phyloP scores from a whole-genome alignment of 2,797 vertebrate genomes.

The Eremophila alpestris region DNA sequence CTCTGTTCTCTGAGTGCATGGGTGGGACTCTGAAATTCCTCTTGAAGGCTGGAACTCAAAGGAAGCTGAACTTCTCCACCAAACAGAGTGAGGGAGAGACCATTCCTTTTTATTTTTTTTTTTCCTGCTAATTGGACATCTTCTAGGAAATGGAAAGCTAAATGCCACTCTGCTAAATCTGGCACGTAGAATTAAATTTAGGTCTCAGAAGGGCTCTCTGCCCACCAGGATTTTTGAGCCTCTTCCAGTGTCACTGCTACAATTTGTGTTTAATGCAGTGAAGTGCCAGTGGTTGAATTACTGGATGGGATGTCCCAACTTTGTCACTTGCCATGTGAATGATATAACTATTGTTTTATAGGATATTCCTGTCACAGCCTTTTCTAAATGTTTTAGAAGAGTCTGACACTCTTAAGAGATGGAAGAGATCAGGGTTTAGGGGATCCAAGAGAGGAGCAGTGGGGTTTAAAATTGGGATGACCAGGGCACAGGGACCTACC shows the following conservation, averaged over 20 bases:
- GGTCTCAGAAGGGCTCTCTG: background rate
- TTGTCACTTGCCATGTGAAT: background rate
- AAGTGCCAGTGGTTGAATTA: background rate
- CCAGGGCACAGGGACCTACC: background rate
- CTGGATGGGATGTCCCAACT: background rate
- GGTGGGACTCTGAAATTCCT: background rate
- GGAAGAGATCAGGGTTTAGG: background rate
- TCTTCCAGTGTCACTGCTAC: background rate
- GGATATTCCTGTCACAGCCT: background rate
- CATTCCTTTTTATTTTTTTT: background rate
- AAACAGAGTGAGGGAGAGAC: background rate
- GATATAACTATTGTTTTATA: background rate
- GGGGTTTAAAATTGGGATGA: background rate
- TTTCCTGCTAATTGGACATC: background rate
- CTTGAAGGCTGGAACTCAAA: background rate
- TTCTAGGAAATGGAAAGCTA: background rate
- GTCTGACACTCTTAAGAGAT: background rate
- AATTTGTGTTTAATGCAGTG: background rate
- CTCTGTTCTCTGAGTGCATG: background rate
- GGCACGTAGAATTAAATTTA: background rate
- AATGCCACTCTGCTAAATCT: background rate
- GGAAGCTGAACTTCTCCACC: background rate
- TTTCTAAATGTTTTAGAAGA: background rate
- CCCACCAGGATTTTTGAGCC: background rate
- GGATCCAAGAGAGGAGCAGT: background rate